Evolutionary conservation across 2,888 invertebrate species (phyloP), one percentile per base, ranked within the genome.

Genomic region (Napeogenes sylphis): DNA sequence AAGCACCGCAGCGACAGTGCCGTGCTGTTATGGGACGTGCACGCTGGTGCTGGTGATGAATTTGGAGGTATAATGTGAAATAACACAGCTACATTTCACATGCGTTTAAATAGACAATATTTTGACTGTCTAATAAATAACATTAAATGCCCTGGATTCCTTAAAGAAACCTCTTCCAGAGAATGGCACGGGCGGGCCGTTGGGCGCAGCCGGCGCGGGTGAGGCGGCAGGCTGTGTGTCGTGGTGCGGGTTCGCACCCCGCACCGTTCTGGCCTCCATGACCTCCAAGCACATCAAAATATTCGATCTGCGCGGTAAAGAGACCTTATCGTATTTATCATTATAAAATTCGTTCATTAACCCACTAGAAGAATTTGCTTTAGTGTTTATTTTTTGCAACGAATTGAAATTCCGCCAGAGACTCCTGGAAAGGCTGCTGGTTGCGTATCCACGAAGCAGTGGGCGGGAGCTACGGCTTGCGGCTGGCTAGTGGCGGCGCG

Each of bases 1-100:
- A 97, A 96, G 79, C 95, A 97, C 79, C 93, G 97, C 68, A 95
- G 95, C 46, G 98, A 98, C 82, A 94, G 95, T 80, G 97, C 96
- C 64, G 93, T 98, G 51, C 91, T 97, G 6, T 92, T 98, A 56
- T 99, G 98, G 98, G 98, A 99, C 83, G 94, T 96, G 73, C 74
- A 89, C 81, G 72, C 92, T 79, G 80, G 83, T 76, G 62, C 93
- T 6, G 59, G 75, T 4, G 82, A 82, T 4, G 84, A 84, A 38
- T 74, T 74, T 46, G 72, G 69, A 75, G 79, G 86, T 81, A 70
- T 62, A 1, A 21, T 21, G 21, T 21, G 21, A 21, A 21, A 21
- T 21, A 21, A 21, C 21, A 21, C 21, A 21, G 21, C 21, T 21
- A 21, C 1, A 21, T 21, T 21, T 21, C 21, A 21, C 21, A 21